Base-by-base conservation (phyloP, 2,888 invertebrate genomes). In the Stenotaenia linearis region DNA sequence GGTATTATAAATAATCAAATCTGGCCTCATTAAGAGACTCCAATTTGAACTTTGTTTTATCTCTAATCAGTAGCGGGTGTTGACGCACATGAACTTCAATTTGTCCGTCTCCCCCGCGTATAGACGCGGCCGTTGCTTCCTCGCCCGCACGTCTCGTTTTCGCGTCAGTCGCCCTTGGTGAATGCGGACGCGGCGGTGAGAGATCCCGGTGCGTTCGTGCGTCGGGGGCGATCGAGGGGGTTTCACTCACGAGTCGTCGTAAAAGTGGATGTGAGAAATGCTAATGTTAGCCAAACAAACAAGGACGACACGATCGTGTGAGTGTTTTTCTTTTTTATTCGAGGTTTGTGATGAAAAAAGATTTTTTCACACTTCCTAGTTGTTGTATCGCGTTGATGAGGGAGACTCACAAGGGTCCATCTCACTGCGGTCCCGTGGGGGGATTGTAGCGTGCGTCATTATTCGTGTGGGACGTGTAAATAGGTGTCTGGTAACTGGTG, bases 1-100 rank as follows among this genome's bases (percentile, higher is more conserved):
- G 78, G 78, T 50, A 40, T 78, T 78, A 61, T 56, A 78, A 78
- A 50, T 78, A 78, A 78, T 78, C 78, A 50, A 78, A 78, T 78
- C 78, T 50, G 61, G 78, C 61, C 78, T 78, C 78, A 78, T 78
- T 78, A 78, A 78, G 56, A 78, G 30, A 56, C 28, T 30, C 56
- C 50, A 61, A 56, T 45, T 78, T 50, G 61, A 78, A 78, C 50
- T 37, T 61, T 61, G 61, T 61, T 61, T 61, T 61, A 61, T 61
- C 61, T 21, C 25, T 61, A 61, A 61, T 61, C 61, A 61, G 61
- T 61, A 61, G 61, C 61, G 61, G 61, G 61, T 61, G 61, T 61
- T 61, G 61, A 61, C 61, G 61, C 61, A 61, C 61, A 61, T 61
- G 61, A 61, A 61, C 61, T 61, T 61, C 61, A 61, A 61, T 61